Evolutionary conservation across 2,888 invertebrate genomes (phyloP).

Genomic region (Alloplasta piceator): DNA sequence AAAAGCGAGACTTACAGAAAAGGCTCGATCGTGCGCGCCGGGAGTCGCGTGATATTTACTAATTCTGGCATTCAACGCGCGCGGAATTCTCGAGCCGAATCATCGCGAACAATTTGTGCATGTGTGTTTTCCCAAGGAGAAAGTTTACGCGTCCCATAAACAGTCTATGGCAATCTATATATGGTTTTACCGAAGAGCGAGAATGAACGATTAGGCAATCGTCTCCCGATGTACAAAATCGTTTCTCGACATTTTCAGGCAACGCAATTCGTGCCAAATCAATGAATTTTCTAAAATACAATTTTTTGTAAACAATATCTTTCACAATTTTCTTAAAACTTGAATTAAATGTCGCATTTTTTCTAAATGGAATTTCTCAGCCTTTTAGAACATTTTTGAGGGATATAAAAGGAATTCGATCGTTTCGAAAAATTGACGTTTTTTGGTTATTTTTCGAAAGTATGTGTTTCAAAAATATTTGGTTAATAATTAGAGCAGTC

Average conservation of each 20-base stretch:
- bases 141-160: conserved; percentile 49
- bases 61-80: conserved; percentile 58
- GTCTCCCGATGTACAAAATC: conserved; percentile 40
- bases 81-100: conserved; percentile 44
- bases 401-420: no score
- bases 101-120: conserved; percentile 33
- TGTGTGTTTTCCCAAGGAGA: conserved; percentile 30
- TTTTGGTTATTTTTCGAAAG: background rate
- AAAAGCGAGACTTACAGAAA: background rate
- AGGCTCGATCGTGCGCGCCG: conserved; percentile 27
- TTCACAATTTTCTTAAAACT: background rate
- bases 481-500: no score
- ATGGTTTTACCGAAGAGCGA: conserved; percentile 33
- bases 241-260: background rate
- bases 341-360: background rate
- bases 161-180: conserved; percentile 27
- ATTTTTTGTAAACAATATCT: background rate
- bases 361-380: no score
- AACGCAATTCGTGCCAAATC: conserved; percentile 20
- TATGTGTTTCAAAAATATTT: background rate
- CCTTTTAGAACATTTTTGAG: no score
- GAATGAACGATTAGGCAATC: conserved; percentile 57
- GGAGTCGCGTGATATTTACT: conserved; percentile 57
- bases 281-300: background rate
- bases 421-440: no score